Evolutionary conservation across 2,113 vertebrate species (phyloP).

Genomic region (Coptodon rendalli): DNA sequence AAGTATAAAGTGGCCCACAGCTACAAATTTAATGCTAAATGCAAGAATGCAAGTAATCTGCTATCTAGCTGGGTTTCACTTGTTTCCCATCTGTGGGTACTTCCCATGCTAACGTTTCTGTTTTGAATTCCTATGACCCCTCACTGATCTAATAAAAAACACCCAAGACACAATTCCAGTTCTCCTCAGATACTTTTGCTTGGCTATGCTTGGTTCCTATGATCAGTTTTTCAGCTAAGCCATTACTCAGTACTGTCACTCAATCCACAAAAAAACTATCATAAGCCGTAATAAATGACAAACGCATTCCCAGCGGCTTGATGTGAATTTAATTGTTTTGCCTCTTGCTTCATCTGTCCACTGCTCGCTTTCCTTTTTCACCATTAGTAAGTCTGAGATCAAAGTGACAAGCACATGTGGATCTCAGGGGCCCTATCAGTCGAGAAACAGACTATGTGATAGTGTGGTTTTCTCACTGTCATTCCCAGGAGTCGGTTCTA

Average conservation of each 20-base stretch:
- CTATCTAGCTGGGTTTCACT: background rate
- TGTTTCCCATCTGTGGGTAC: background rate
- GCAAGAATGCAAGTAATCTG: background rate
- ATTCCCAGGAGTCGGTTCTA: constrained; percentile 28
- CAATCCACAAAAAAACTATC: background rate
- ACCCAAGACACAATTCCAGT: background rate
- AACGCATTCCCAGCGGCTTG: background rate
- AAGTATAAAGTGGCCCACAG: background rate
- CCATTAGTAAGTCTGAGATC: constrained; percentile 29
- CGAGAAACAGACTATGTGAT: constrained; percentile 37
- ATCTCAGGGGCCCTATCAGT: constrained; percentile 42
- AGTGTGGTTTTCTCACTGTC: constrained; percentile 19
- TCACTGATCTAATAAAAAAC: constrained; percentile 36
- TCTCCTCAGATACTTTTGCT: constrained; percentile 11
- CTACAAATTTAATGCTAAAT: background rate
- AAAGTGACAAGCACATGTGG: constrained; percentile 6
- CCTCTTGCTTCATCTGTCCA: constrained; percentile 18
- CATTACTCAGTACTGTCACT: constrained; percentile 21
- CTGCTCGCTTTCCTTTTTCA: constrained; percentile 13
- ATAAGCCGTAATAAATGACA: constrained; percentile 2
- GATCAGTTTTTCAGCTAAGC: constrained; percentile 9
- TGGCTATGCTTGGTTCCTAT: constrained; percentile 5
- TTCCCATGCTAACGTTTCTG: constrained; percentile 14
- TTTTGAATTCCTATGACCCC: constrained; percentile 1
- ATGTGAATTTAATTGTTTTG: constrained; percentile 25